phyloP scores from a whole-genome alignment of 2,888 invertebrate genomes.

The Diarsia rubi region DNA sequence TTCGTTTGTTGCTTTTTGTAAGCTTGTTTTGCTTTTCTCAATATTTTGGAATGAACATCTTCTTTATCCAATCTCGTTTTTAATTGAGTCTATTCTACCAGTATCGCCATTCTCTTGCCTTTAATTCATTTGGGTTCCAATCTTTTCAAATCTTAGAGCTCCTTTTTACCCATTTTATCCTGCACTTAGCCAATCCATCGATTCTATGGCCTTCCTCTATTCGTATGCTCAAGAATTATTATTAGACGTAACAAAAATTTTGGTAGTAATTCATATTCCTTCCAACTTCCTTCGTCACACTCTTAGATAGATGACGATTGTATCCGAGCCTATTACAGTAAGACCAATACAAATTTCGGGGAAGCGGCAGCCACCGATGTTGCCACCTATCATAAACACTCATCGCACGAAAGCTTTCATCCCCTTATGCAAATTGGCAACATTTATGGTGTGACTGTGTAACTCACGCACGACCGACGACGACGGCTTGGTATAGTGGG shows the following conservation, averaged over 20 bases:
- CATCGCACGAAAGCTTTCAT: conserved; percentile 84
- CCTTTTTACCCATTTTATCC: background rate
- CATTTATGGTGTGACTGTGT: conserved; percentile 79
- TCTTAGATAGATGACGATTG: conserved; percentile 12
- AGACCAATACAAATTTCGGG: conserved; percentile 68
- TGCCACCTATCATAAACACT: conserved; percentile 82
- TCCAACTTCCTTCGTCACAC: background rate
- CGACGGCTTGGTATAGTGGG: conserved; percentile 49
- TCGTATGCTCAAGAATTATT: background rate
- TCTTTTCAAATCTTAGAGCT: background rate
- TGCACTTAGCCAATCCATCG: background rate
- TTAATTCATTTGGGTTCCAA: background rate
- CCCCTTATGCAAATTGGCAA: conserved; percentile 87
- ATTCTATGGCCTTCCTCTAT: background rate
- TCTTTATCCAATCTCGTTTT: background rate
- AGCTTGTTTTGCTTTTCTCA: background rate
- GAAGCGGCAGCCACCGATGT: conserved; percentile 54
- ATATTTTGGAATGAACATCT: background rate
- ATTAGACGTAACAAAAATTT: background rate
- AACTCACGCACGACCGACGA: conserved; percentile 73
- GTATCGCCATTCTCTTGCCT: background rate
- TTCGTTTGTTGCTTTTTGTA: too few relatives aligned
- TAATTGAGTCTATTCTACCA: background rate
- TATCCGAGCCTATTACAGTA: conserved; percentile 56
- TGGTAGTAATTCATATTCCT: background rate